Evolutionary conservation across 2,797 vertebrate genomes (phyloP).

Genomic region (Neosalanx taihuensis): DNA sequence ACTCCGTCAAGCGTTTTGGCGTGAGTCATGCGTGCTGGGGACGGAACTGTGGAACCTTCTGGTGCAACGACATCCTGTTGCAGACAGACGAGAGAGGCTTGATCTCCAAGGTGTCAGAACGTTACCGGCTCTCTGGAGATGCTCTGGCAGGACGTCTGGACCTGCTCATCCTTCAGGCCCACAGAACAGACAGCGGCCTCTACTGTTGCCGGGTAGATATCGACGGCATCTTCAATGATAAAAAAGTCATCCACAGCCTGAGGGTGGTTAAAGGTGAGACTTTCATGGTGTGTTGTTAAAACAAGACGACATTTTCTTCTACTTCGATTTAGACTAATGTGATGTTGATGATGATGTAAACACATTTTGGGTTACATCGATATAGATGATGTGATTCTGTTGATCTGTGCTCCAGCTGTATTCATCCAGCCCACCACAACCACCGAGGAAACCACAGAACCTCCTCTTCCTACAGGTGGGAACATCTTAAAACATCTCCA

Average conservation of each 20-base stretch:
- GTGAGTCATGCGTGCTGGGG: conserved; percentile 77
- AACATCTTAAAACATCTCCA: not conserved
- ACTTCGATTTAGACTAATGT: not conserved
- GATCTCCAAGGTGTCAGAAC: conserved; percentile 68
- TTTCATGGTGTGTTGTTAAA: not conserved
- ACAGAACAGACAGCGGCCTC: conserved; percentile 64
- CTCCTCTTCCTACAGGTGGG: conserved; percentile 37
- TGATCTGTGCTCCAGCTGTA: conserved; percentile 30
- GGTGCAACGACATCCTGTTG: conserved; percentile 75
- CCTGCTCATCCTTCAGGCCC: conserved; percentile 67
- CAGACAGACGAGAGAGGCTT: conserved; percentile 72
- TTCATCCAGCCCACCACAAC: conserved; percentile 27
- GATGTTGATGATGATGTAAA: not conserved
- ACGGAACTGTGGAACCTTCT: conserved; percentile 74
- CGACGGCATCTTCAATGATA: conserved; percentile 77
- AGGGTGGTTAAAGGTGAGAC: conserved; percentile 70
- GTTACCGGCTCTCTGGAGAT: conserved; percentile 70
- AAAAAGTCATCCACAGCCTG: conserved; percentile 73
- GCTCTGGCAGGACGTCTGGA: conserved; percentile 74
- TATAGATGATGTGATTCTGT: not conserved
- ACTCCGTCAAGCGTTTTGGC: conserved; percentile 70
- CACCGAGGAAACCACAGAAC: conserved; percentile 14
- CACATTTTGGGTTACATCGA: not conserved
- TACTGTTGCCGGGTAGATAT: conserved; percentile 79
- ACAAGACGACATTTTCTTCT: not conserved